Evolutionary conservation across 2,113 vertebrate species (phyloP).

Genomic region (Halichoeres trimaculatus): DNA sequence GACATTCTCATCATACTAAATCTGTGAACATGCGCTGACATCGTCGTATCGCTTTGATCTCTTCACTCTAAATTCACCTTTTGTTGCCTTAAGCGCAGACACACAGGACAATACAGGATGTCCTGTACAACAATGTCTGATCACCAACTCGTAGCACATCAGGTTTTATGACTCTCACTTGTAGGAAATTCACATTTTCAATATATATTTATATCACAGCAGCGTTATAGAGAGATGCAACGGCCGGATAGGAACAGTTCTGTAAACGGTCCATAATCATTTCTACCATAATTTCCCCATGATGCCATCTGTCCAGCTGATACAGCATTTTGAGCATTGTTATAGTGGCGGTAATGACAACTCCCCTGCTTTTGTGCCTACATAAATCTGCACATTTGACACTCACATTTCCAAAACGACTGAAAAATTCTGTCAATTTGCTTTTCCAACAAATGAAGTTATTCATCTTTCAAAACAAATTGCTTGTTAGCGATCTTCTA

Average conservation of each 20-base stretch:
- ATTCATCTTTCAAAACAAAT: constrained; percentile 22
- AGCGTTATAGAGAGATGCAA: constrained; percentile 13
- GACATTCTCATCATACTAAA: constrained; percentile 36
- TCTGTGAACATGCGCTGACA: constrained; percentile 26
- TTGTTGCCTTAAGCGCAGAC: constrained; percentile 14
- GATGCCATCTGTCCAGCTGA: constrained; percentile 49
- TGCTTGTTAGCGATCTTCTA: constrained; percentile 34
- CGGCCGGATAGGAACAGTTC: constrained; percentile 16
- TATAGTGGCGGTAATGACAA: constrained; percentile 5
- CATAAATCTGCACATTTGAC: constrained; percentile 19
- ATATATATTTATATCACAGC: constrained; percentile 8
- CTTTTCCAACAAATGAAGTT: constrained; percentile 33
- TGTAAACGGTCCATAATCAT: constrained; percentile 42
- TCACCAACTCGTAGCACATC: constrained; percentile 22
- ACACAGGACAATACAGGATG: background rate
- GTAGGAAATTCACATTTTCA: constrained; percentile 50
- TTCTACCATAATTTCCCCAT: constrained; percentile 36
- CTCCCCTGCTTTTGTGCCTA: background rate
- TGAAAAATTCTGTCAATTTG: constrained; percentile 4
- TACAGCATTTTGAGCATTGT: constrained; percentile 20
- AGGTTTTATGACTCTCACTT: constrained; percentile 41
- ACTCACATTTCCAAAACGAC: constrained; percentile 14
- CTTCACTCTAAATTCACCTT: constrained; percentile 10
- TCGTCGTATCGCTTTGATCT: constrained; percentile 34
- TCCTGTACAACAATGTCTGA: constrained; percentile 7